Conservation (phyloP, 2,797 vertebrate genomes). For the Coilia nasus region DNA sequence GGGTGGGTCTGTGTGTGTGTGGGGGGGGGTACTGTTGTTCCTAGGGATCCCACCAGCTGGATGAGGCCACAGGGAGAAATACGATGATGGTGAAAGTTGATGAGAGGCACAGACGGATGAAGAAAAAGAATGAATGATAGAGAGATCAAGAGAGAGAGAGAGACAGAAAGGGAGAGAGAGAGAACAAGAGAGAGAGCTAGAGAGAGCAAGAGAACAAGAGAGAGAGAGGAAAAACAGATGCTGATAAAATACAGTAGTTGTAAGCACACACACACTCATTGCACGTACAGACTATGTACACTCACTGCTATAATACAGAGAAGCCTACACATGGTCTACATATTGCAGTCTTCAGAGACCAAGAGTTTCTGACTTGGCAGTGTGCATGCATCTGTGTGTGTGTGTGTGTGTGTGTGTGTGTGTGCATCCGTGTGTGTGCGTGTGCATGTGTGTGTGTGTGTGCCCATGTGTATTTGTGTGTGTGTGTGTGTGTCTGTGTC, state of each 20-base stretch:
- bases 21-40: neutral
- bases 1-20: neutral
- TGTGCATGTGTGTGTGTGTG: neutral
- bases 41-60: neutral
- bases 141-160: slow-evolving; percentile 17
- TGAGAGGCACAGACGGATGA: slow-evolving; percentile 37
- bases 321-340: neutral
- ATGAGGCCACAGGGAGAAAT: neutral
- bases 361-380: neutral
- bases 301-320: neutral
- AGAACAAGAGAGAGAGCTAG: neutral
- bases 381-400: neutral
- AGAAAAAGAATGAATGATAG: neutral
- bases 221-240: neutral
- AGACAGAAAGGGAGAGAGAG: slow-evolving; percentile 19
- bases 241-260: neutral
- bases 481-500: neutral
- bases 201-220: neutral
- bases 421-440: neutral
- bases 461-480: neutral
- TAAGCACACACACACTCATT: neutral
- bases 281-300: neutral
- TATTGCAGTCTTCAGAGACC: neutral
- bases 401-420: slow-evolving; percentile 8
- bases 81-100: neutral